A percentile compares a stretch with the other conserved stretches of the same genome.
Conservation (phyloP, 2,888 invertebrate species). For the Branchipolynoe longqiensis region DNA sequence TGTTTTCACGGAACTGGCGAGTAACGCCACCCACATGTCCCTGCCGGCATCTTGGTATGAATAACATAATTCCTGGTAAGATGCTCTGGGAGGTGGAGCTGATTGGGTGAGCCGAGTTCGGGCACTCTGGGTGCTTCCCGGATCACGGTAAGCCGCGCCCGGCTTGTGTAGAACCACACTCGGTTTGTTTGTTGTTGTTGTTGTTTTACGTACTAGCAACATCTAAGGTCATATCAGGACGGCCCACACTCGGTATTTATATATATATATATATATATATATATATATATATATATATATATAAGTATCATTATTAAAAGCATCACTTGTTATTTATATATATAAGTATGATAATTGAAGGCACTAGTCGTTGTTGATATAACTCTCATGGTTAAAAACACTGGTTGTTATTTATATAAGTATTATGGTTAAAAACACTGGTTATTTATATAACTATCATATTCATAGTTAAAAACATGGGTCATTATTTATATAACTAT, state of each 20-base stretch:
- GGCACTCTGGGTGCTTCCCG: too few relatives aligned
- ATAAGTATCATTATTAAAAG: background rate
- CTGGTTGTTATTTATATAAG: too few relatives aligned
- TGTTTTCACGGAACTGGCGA: constrained; percentile 27
- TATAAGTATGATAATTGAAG: too few relatives aligned
- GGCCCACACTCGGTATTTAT: background rate
- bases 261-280: constrained; percentile 57
- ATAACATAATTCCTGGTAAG: background rate
- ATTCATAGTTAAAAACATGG: too few relatives aligned
- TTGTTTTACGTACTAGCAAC: background rate
- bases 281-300: constrained; percentile 30
- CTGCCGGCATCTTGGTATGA: background rate
- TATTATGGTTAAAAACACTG: too few relatives aligned
- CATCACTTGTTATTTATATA: too few relatives aligned
- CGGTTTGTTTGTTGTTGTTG: background rate
- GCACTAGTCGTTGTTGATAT: too few relatives aligned
- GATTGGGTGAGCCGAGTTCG: too few relatives aligned
- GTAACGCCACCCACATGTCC: constrained; percentile 1
- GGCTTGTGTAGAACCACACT: background rate
- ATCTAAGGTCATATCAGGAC: background rate
- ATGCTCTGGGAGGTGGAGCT: background rate
- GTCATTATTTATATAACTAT: too few relatives aligned
- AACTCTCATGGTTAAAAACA: too few relatives aligned
- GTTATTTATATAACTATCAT: too few relatives aligned
- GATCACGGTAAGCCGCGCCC: background rate